phyloP scores from a whole-genome alignment of 2,113 vertebrate genomes.

The Chrysochloris asiatica region DNA sequence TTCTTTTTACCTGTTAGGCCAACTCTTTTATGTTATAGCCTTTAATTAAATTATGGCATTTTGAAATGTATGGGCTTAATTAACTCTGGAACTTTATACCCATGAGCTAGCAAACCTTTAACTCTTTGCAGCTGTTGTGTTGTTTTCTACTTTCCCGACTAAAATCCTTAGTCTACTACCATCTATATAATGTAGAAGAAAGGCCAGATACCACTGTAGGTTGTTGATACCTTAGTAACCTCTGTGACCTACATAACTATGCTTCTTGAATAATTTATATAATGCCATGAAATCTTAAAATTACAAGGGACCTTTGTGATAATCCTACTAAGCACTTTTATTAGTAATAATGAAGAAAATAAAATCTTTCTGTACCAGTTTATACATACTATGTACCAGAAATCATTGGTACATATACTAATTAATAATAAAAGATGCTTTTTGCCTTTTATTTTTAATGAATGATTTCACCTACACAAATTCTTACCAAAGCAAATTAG shows the following conservation, averaged over 20 bases:
- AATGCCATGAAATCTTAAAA: not conserved
- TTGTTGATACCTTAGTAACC: not conserved
- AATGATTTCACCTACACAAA: not conserved
- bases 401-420: no score
- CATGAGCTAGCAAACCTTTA: not conserved
- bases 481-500: not conserved
- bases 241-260: not conserved
- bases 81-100: not conserved
- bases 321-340: not conserved
- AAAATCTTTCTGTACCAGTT: not conserved
- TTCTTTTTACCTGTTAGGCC: not conserved
- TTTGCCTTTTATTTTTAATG: not conserved
- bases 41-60: not conserved
- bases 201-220: not conserved
- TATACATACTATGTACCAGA: no score
- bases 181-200: slow-evolving; percentile 27
- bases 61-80: slow-evolving; percentile 15
- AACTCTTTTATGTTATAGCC: not conserved
- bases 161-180: not conserved
- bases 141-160: not conserved
- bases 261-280: not conserved
- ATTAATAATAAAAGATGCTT: not conserved
- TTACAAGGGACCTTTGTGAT: not conserved
- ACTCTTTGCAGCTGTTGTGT: not conserved
- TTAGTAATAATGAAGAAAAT: not conserved